Conservation (phyloP, 2,888 invertebrate species). For the Callyntrura sp. region DNA sequence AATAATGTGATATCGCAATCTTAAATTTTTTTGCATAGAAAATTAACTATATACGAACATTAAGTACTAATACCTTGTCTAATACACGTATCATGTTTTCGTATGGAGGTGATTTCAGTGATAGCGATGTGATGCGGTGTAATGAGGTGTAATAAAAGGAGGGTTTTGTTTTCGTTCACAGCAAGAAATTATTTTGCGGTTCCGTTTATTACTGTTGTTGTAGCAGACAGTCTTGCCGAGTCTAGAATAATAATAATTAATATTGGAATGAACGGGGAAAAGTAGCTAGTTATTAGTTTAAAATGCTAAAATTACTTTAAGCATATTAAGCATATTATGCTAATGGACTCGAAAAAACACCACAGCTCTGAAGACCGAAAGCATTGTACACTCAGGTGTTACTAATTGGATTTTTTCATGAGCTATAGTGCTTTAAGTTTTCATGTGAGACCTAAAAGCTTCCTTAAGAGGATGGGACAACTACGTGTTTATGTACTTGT, state of each 20-base stretch:
- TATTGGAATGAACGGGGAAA: no score
- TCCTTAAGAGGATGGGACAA: neutral
- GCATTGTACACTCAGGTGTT: slow-evolving; percentile 47
- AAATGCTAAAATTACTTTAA: no score
- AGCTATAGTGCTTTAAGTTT: neutral
- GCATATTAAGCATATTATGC: no score
- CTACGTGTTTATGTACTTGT: neutral
- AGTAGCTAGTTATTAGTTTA: no score
- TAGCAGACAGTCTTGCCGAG: neutral
- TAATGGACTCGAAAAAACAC: no score
- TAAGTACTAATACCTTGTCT: no score
- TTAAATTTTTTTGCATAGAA: slow-evolving; percentile 10
- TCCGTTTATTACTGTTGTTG: no score
- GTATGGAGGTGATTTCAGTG: neutral
- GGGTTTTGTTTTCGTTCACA: no score
- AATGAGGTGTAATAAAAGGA: slow-evolving; percentile 10
- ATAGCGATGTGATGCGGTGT: neutral
- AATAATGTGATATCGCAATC: slow-evolving; percentile 29
- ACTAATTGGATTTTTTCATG: slow-evolving; percentile 50
- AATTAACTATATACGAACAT: slow-evolving; percentile 4
- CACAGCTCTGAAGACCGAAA: no score
- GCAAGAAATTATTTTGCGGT: no score
- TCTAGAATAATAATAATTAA: no score
- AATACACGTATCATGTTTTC: no score
- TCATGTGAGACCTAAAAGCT: neutral